Evolutionary conservation across 2,797 vertebrate genomes (phyloP).

Genomic region (Phrynocephalus guinanensis): DNA sequence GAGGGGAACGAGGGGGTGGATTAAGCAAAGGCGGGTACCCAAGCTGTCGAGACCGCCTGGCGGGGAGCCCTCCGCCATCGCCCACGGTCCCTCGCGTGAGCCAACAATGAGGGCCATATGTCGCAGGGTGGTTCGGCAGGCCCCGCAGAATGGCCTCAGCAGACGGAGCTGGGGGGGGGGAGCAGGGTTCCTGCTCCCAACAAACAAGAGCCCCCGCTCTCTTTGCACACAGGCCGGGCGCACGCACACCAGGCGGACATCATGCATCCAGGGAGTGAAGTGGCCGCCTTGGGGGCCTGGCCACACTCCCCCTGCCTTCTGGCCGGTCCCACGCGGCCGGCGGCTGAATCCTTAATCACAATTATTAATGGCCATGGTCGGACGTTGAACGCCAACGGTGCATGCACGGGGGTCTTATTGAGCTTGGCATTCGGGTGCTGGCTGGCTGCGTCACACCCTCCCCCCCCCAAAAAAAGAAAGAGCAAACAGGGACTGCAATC

Average conservation of each 20-base stretch:
- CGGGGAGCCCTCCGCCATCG: constrained; percentile 53
- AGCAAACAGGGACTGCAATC: background rate
- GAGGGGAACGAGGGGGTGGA: too few species aligned
- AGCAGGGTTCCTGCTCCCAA: background rate
- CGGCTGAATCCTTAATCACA: background rate
- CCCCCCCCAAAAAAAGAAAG: too few species aligned
- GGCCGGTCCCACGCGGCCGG: background rate
- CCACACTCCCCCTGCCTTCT: background rate
- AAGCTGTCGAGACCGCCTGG: constrained; percentile 53
- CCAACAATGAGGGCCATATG: constrained; percentile 72
- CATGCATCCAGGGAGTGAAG: background rate
- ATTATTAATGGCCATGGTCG: background rate
- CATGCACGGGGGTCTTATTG: background rate
- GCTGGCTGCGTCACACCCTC: background rate
- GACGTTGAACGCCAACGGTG: background rate
- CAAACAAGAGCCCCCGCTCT: background rate
- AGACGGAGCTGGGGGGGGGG: constrained; percentile 29
- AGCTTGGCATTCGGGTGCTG: background rate
- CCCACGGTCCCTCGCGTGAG: constrained; percentile 43
- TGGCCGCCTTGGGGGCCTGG: too few species aligned
- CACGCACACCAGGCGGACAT: background rate
- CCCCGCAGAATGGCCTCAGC: constrained; percentile 5
- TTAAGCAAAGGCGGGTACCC: background rate
- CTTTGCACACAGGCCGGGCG: too few species aligned
- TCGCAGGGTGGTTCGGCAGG: constrained; percentile 48